Base-by-base conservation (phyloP, 2,888 invertebrate species). In the Yponomeuta evonymella region DNA sequence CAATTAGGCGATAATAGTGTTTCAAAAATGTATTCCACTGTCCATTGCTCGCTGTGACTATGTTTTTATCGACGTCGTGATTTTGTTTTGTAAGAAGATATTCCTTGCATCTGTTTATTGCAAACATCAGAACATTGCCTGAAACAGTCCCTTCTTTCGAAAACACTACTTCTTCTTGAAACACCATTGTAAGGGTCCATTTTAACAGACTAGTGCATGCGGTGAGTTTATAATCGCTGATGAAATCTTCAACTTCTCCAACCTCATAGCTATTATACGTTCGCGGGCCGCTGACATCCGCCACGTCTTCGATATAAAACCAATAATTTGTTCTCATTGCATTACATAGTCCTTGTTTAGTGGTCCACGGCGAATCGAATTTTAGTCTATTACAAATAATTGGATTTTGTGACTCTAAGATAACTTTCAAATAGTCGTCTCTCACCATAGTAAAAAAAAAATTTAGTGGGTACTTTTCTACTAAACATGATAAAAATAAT, bases 171-270 rank as follows among this genome's bases (percentile, higher is more conserved):
- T 79, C 82, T 1, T 87, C 81, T 73, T 87, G 83, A 36, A 86
- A 82, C 1, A 84, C 82, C 88, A 87, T 89, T 48, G 84, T 85
- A 33, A 89, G 79, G 72, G 86, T 76, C 91, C 89, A 96, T 79
- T 95, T 95, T 63, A 98, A 83, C 71, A 97, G 87, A 74, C 95
- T 95, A 70, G 95, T 94, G 75, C 97, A 96, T 3, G 97, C 96
- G 2, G 97, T 97, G 70, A 95, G 89, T 79, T 95, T 94, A 81
- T 95, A 98, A 82, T 98, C 97, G 75, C 94, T 93, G 71, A 93
- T 82, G 79, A 96, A 95, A 36, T 91, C 93, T 71, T 93, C 91
- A 66, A 92, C 83, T 75, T 95, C 95, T 33, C 93, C 93, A 15
- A 81, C 81, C 75, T 94, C 93, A 67, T 86, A 90, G 70, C 95